Conservation (phyloP, 2,888 invertebrate species). For the Serrognathus titanus region DNA sequence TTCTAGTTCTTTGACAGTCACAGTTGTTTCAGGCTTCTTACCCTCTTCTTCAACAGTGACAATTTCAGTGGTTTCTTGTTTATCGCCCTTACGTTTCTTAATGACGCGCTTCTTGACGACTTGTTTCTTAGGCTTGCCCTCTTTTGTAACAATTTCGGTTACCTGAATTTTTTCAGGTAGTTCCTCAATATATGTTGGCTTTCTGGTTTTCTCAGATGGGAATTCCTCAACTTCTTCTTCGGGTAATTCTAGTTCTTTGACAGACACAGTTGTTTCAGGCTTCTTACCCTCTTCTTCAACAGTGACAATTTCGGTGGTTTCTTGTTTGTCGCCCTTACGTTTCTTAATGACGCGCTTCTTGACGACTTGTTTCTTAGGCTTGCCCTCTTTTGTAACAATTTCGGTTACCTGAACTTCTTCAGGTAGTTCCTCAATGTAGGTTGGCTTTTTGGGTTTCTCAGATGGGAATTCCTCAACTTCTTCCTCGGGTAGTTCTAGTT, state of each 20-base stretch:
- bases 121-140: constrained; percentile 32
- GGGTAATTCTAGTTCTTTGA: constrained; percentile 22
- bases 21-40: constrained; percentile 35
- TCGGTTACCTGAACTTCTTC: constrained; percentile 27
- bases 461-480: constrained; percentile 16
- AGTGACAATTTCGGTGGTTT: constrained; percentile 46
- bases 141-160: constrained; percentile 28
- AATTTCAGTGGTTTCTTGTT: constrained; percentile 38
- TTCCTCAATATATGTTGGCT: constrained; percentile 24
- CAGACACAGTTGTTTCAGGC: constrained; percentile 23
- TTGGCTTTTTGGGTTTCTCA: constrained; percentile 11
- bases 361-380: constrained; percentile 30
- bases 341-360: constrained; percentile 42
- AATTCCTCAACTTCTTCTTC: constrained; percentile 19
- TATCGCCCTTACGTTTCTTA: constrained; percentile 37
- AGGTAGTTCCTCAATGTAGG: constrained; percentile 7
- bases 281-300: constrained; percentile 29
- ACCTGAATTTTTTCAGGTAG: constrained; percentile 34
- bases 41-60: constrained; percentile 32
- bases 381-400: constrained; percentile 26
- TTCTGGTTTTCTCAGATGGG: background rate
- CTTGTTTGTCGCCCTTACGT: constrained; percentile 35
- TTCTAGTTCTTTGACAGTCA: constrained; percentile 32
- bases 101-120: constrained; percentile 39
- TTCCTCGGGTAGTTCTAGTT: constrained; percentile 34